phyloP scores from a whole-genome alignment of 2,113 vertebrate species.

The Limanda limanda region DNA sequence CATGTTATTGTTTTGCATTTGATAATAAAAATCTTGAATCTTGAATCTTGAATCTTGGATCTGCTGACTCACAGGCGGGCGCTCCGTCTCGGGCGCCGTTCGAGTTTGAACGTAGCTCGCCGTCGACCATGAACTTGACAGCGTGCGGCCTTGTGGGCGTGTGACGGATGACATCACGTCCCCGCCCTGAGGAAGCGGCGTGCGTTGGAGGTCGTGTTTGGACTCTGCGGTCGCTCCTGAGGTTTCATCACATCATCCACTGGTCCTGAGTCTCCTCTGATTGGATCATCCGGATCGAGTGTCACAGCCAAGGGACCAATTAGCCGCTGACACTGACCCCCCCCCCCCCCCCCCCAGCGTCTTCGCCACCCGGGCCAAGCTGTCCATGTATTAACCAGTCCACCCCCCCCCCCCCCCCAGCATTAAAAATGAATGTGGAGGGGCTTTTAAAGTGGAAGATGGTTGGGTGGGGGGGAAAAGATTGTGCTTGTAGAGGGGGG shows the following conservation, averaged over 20 bases:
- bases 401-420: conserved; percentile 76
- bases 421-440: conserved; percentile 96
- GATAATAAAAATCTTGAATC: too few relatives aligned
- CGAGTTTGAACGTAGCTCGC: too few relatives aligned
- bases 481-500: conserved; percentile 82
- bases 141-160: background rate
- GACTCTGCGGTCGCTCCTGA: background rate
- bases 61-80: too few relatives aligned
- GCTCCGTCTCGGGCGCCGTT: too few relatives aligned
- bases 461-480: background rate
- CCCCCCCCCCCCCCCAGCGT: conserved; percentile 84
- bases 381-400: conserved; percentile 96
- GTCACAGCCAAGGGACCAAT: conserved; percentile 85
- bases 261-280: conserved; percentile 67
- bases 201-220: background rate
- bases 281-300: conserved; percentile 81
- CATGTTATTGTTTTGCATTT: too few relatives aligned
- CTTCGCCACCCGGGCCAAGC: conserved; percentile 90
- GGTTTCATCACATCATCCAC: conserved; percentile 15
- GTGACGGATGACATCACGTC: background rate
- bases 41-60: too few relatives aligned
- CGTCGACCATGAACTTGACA: too few relatives aligned
- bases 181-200: background rate
- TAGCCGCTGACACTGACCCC: conserved; percentile 89
- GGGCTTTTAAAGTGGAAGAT: conserved; percentile 86